Evolutionary conservation across 1,140 invertebrate genomes (phyloP).

Genomic region (Pachyrhynchus sulphureomaculatus): DNA sequence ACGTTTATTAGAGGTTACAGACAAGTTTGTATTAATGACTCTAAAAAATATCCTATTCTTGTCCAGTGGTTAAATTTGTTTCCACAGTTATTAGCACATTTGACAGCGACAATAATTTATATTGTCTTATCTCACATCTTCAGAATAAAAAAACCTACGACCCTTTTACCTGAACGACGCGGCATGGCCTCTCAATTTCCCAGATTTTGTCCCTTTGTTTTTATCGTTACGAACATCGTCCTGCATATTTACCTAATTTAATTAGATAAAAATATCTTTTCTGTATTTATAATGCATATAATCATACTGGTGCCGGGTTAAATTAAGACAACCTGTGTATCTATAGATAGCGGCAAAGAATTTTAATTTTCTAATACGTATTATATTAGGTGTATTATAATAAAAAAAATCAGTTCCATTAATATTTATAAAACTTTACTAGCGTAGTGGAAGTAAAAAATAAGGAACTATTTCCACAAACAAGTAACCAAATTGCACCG

Average conservation of each 20-base stretch:
- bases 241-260: conserved; percentile 24
- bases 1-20: too few relatives aligned
- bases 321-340: neutral
- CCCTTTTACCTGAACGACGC: conserved; percentile 12
- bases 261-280: conserved; percentile 16
- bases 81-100: conserved; percentile 9
- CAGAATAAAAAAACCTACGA: neutral
- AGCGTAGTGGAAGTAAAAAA: too few relatives aligned
- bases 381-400: too few relatives aligned
- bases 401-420: too few relatives aligned
- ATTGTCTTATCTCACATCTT: neutral
- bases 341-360: neutral
- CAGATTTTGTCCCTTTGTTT: conserved; percentile 9
- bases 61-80: neutral
- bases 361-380: conserved; percentile 8
- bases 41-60: too few relatives aligned
- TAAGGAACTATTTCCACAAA: too few relatives aligned
- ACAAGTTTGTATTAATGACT: too few relatives aligned
- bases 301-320: neutral
- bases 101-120: conserved; percentile 17
- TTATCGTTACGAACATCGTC: neutral
- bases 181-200: neutral
- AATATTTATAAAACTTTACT: too few relatives aligned
- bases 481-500: too few relatives aligned
- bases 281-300: conserved; percentile 9